Evolutionary conservation across 2,888 invertebrate genomes (phyloP).

Genomic region (Drosophila limbata): DNA sequence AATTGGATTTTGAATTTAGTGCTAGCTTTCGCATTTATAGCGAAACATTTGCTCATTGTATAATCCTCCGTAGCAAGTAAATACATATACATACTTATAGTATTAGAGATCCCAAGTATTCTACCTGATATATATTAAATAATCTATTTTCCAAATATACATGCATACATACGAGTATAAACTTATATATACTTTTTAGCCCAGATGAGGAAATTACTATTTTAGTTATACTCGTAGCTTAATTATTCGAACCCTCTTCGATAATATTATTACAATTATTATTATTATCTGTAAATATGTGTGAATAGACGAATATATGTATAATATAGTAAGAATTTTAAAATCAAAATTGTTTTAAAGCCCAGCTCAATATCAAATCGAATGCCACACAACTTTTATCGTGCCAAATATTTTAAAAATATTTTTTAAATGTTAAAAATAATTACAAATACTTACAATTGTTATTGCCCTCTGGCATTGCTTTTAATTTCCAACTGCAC

Average conservation of each 20-base stretch:
- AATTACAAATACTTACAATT: conserved; percentile 13
- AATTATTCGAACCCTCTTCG: conserved; percentile 8
- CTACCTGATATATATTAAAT: conserved; percentile 54
- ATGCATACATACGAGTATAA: conserved; percentile 6
- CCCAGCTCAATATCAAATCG: conserved; percentile 48
- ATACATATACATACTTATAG: conserved; percentile 25
- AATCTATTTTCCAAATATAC: conserved; percentile 36
- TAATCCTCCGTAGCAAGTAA: conserved; percentile 46
- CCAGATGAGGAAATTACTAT: conserved; percentile 23
- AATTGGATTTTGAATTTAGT: conserved; percentile 8
- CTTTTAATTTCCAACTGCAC: conserved; percentile 26
- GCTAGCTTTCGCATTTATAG: conserved; percentile 22
- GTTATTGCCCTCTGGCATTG: conserved; percentile 29
- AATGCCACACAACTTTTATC: conserved; percentile 21
- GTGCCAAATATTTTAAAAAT: conserved; percentile 57
- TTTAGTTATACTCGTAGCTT: conserved; percentile 35
- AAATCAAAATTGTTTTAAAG: conserved; percentile 65
- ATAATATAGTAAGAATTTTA: conserved; percentile 44
- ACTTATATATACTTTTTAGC: conserved; percentile 34
- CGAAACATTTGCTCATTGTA: conserved; percentile 52
- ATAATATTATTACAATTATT: conserved; percentile 4
- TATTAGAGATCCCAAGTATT: conserved; percentile 43
- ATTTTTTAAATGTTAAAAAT: conserved; percentile 53
- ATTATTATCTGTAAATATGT: conserved; percentile 36
- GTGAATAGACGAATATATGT: conserved; percentile 26